Conservation (phyloP, 2,113 vertebrate species). For the Takifugu flavidus region DNA sequence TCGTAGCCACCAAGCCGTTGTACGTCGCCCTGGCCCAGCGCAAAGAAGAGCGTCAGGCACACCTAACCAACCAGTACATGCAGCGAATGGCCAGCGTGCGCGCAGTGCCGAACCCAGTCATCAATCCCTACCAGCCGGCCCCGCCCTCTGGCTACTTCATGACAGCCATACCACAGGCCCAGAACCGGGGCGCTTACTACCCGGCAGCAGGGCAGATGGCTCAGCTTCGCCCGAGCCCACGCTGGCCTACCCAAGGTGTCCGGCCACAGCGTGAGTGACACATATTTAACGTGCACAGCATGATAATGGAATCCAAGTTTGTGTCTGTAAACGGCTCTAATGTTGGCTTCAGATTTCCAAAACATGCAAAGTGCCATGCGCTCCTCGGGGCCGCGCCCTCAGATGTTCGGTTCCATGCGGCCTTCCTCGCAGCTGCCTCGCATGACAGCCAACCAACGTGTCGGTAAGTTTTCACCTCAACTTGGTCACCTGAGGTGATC, state of each 20-base stretch:
- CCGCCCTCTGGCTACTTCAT: constrained; percentile 97
- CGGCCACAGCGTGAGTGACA: constrained; percentile 88
- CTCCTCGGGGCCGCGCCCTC: constrained; percentile 87
- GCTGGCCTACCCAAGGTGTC: constrained; percentile 93
- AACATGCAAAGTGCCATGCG: constrained; percentile 91
- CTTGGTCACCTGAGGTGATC: too few relatives aligned
- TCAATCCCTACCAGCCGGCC: constrained; percentile 94
- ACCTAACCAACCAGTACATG: constrained; percentile 98
- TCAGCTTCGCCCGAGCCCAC: constrained; percentile 91
- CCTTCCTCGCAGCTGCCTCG: constrained; percentile 89
- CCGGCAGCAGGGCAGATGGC: constrained; percentile 88
- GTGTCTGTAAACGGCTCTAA: background rate
- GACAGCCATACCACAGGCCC: constrained; percentile 95
- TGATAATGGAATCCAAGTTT: background rate
- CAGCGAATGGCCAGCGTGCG: constrained; percentile 94
- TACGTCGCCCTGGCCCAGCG: constrained; percentile 96
- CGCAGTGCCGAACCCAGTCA: constrained; percentile 92
- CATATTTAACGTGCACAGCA: too few relatives aligned
- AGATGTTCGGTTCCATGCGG: constrained; percentile 84
- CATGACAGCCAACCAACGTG: constrained; percentile 89
- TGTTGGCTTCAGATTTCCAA: constrained; percentile 83
- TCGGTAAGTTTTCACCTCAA: constrained; percentile 78
- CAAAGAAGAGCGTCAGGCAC: constrained; percentile 96
- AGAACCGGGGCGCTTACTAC: constrained; percentile 93
- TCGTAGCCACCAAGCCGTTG: constrained; percentile 94